These are phyloP conservation scores for Poecilia velifera DNA, from an alignment of 2,797 vertebrate species.

Conservation along the genomic window DNA sequence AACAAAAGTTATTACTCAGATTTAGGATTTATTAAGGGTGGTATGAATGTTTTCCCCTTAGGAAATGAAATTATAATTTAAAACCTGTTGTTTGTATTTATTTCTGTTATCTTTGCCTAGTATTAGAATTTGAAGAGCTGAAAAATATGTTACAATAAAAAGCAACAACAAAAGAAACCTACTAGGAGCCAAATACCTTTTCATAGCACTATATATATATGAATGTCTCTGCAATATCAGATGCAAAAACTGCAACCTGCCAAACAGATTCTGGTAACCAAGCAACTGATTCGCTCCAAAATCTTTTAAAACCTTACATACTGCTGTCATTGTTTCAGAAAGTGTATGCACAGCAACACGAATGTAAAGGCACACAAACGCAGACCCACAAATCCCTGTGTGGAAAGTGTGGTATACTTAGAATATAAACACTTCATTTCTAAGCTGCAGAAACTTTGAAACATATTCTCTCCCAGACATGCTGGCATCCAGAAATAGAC, in stretches of 20 bases:
- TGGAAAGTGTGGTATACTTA: conserved; percentile 47
- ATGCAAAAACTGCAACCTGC: conserved; percentile 39
- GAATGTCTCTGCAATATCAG: background rate
- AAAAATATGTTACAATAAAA: background rate
- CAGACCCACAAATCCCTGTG: conserved; percentile 46
- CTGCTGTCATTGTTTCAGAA: conserved; percentile 62
- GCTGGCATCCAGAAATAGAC: conserved; percentile 62
- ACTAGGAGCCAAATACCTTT: background rate
- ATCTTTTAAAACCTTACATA: conserved; percentile 67
- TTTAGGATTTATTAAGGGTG: background rate
- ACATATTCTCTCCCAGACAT: conserved; percentile 46
- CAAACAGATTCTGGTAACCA: conserved; percentile 63
- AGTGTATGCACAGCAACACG: conserved; percentile 21
- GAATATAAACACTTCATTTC: conserved; percentile 60
- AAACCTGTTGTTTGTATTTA: background rate
- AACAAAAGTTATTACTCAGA: background rate
- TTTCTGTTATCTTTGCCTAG: background rate
- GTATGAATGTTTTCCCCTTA: background rate
- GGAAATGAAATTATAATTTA: background rate
- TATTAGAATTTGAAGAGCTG: background rate
- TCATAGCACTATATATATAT: background rate
- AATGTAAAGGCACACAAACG: conserved; percentile 22
- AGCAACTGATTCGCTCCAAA: conserved; percentile 68
- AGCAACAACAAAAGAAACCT: background rate
- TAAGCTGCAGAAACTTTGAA: conserved; percentile 51